Evolutionary conservation across 2,888 invertebrate species (phyloP), one percentile per base, ranked within the genome.

Genomic region (Ornithoptera alexandrae): DNA sequence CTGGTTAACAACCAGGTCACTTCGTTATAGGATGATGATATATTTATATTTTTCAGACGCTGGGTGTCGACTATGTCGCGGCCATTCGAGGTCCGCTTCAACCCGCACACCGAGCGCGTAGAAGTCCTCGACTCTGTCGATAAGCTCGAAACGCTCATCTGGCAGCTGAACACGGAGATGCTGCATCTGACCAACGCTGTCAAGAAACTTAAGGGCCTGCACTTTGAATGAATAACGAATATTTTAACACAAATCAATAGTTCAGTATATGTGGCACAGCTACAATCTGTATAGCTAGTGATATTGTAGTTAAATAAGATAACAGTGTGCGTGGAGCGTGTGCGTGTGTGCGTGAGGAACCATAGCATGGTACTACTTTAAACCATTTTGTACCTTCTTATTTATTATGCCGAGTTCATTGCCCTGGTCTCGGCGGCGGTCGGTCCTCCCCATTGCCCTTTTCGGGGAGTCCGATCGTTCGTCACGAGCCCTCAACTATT

Each of bases 101-200:
- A 98, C 90, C 97, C 99, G n/a, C 98, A 99, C 93, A 99, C 99
- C 56, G 98, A 99, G 86, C 95, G 96, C 72, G 97, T 99, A 62
- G 98, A 99, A 85, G 96, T 99, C 22, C 94, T 99, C 70, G 99
- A 99, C 93, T 96, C 97, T 67, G 97, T 98, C 0, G 96, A 97
- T 78, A 96, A 97, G 87, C 93, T 98, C 84, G 97, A 97, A 84
- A 95, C 95, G 63, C 94, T 97, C 77, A 95, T 97, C 77, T 94
- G 96, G 80, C 97, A 97, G 88, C 93, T 98, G 78, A 97, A 97
- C 90, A 96, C 97, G 50, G 97, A 98, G 92, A 95, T 97, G 86
- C 93, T 96, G 77, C 97, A 97, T 84, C 94, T 98, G 78, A 96
- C 96, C 87, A 97, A 97, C 86, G 97, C 98, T 78, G 94, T 98